Conservation (phyloP, 2,113 vertebrate species). For the Peromyscus californicus region DNA sequence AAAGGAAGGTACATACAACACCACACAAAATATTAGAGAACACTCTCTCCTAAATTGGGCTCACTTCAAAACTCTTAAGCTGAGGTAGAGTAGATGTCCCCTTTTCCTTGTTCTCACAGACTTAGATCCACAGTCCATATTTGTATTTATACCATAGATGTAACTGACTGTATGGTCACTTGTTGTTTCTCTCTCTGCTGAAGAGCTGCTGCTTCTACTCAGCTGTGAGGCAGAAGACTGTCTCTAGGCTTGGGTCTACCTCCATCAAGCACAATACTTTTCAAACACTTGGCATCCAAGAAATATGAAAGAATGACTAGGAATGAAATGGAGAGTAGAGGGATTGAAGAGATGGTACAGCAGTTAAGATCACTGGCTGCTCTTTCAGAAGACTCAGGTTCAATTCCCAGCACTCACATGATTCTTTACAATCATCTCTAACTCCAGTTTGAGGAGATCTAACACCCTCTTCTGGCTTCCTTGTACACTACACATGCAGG, state of each 20-base stretch:
- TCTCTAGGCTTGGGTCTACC: not conserved
- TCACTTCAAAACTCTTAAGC: not conserved
- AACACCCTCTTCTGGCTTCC: not conserved
- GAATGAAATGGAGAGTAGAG: not conserved
- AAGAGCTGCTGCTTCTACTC: not conserved
- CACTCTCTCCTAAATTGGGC: not conserved
- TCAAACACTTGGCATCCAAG: not conserved
- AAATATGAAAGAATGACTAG: constrained; percentile 6
- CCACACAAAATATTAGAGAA: not conserved
- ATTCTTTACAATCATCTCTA: not conserved
- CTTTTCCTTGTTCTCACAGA: not conserved
- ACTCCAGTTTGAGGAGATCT: not conserved
- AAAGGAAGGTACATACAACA: not conserved
- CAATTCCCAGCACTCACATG: not conserved
- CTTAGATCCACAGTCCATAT: fast-evolving
- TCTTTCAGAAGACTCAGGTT: not conserved
- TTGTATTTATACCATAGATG: not conserved
- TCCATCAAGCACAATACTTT: not conserved
- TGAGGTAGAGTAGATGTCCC: not conserved
- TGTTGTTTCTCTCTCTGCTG: not conserved
- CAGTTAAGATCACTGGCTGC: not conserved
- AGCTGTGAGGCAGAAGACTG: not conserved
- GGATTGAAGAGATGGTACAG: not conserved
- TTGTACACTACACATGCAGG: not conserved
- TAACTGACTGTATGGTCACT: not conserved